Percentiles rank a stretch among this genome's conserved stretches.
Evolutionary conservation across 2,888 invertebrate species (phyloP).

Genomic region (Terebella lapidaria): DNA sequence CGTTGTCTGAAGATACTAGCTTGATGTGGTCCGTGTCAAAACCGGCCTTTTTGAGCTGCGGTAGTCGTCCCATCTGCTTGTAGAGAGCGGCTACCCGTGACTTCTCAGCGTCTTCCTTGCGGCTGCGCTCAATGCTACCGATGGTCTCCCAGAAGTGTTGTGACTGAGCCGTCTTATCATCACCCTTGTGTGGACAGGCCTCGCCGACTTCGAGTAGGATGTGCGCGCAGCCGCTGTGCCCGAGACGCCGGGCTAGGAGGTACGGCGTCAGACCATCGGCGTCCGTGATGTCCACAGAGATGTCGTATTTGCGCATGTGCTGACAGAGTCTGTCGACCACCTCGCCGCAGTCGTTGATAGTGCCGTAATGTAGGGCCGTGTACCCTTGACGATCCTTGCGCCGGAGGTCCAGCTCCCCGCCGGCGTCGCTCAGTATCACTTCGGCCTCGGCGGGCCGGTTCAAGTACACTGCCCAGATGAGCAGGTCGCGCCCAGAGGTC

Average conservation of each 20-base stretch:
- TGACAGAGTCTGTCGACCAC: background rate
- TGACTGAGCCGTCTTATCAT: background rate
- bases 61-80: background rate
- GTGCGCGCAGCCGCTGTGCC: conserved; percentile 3
- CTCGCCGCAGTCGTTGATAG: background rate
- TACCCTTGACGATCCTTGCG: background rate
- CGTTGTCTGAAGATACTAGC: background rate
- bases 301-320: background rate
- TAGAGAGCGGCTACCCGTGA: background rate
- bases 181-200: background rate
- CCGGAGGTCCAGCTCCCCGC: background rate
- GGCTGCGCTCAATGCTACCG: background rate
- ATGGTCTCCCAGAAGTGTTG: conserved; percentile 4
- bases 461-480: background rate
- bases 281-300: conserved; percentile 4
- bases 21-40: background rate
- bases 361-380: conserved; percentile 1
- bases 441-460: background rate
- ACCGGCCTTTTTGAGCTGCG: background rate
- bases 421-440: background rate
- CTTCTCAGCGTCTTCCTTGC: background rate
- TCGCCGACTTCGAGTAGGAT: conserved; percentile 1
- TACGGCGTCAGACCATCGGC: conserved; percentile 14
- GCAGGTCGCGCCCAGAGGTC: background rate
- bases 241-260: conserved; percentile 6